phyloP scores from a whole-genome alignment of 2,888 invertebrate genomes.

The Odontomyia ornata region DNA sequence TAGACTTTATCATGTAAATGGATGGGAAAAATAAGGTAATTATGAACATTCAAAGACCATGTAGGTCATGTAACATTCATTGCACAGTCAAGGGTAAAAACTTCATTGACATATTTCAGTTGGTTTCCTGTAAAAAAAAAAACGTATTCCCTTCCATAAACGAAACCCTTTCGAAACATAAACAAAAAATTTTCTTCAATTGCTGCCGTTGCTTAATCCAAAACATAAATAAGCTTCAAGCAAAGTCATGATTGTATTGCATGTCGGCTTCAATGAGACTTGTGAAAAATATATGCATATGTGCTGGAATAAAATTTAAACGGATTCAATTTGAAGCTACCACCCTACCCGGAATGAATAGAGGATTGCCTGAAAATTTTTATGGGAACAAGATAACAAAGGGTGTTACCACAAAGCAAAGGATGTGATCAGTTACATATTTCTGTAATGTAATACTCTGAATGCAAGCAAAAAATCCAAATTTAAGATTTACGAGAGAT shows the following conservation, averaged over 20 bases:
- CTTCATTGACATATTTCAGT: too few relatives aligned
- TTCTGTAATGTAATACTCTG: neutral
- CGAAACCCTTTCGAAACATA: too few relatives aligned
- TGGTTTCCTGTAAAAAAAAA: too few relatives aligned
- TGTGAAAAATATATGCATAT: conserved; percentile 10
- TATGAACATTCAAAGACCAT: too few relatives aligned
- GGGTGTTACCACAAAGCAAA: neutral
- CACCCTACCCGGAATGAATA: neutral
- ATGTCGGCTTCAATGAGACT: neutral
- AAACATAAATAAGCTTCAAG: conserved; percentile 7
- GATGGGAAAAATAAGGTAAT: too few relatives aligned
- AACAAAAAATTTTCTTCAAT: too few relatives aligned
- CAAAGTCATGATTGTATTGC: conserved; percentile 7
- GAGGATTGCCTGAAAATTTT: neutral
- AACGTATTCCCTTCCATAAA: too few relatives aligned
- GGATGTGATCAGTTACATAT: too few relatives aligned
- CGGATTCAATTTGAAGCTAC: conserved; percentile 19
- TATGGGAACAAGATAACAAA: neutral
- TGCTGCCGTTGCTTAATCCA: conserved; percentile 8
- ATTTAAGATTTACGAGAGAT: neutral
- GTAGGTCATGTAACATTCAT: too few relatives aligned
- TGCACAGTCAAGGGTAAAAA: too few relatives aligned
- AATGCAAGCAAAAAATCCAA: neutral
- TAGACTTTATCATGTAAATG: too few relatives aligned
- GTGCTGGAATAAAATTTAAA: neutral